Conservation (phyloP, 2,113 vertebrate genomes). For the Rana temporaria region DNA sequence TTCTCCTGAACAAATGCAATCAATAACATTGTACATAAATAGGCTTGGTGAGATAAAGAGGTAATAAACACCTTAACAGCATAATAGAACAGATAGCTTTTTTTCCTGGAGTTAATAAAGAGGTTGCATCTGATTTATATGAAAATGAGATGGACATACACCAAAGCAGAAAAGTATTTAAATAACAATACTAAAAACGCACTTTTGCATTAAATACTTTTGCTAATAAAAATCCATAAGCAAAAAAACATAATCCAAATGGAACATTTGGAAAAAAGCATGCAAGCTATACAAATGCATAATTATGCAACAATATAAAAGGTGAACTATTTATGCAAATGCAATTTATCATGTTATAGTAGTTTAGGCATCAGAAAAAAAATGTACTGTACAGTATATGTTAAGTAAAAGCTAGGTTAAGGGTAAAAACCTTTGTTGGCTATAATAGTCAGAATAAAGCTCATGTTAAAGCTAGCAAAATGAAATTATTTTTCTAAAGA, state of each 20-base stretch:
- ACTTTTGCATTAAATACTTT: conserved; percentile 20
- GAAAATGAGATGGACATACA: conserved; percentile 33
- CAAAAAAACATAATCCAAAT: not conserved
- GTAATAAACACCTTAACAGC: conserved; percentile 53
- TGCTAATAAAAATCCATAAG: conserved; percentile 20
- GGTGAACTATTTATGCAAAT: not conserved
- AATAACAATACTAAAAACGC: conserved; percentile 40
- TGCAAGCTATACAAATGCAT: not conserved
- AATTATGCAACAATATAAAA: not conserved
- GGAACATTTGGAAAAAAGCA: not conserved
- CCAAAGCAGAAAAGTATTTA: conserved; percentile 31
- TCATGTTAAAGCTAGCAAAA: too few species aligned
- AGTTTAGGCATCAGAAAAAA: not conserved
- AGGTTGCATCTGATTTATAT: conserved; percentile 42
- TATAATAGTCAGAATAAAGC: too few species aligned
- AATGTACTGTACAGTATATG: not conserved
- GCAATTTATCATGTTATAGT: not conserved
- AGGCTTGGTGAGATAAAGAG: conserved; percentile 48
- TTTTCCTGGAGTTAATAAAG: conserved; percentile 42
- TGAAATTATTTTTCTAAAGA: too few species aligned
- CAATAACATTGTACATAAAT: conserved; percentile 50
- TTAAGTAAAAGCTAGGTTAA: not conserved
- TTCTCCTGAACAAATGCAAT: conserved; percentile 43
- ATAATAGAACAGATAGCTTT: conserved; percentile 52
- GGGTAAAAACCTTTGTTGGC: not conserved